A percentile compares a stretch with the other conserved stretches of the same genome.
These are phyloP conservation scores for Harpagifer antarcticus DNA, from an alignment of 2,797 vertebrate species.

Conservation along the genomic window DNA sequence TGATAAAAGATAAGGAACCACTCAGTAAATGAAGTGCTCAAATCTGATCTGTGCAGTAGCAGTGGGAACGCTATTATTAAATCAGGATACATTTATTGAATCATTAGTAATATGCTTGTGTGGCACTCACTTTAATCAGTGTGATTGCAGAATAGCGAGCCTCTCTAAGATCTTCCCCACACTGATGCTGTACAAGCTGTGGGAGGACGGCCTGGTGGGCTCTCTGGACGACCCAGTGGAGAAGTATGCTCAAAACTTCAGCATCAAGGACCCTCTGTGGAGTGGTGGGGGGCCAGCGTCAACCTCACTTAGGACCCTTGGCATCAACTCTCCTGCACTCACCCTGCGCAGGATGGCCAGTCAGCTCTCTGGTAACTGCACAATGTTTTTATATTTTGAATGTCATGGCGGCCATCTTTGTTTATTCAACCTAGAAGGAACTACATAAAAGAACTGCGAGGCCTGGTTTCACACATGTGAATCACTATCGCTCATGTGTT, in stretches of 20 bases:
- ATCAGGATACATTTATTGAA: conserved; percentile 28
- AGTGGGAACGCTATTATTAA: conserved; percentile 4
- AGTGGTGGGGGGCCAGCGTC: conserved; percentile 55
- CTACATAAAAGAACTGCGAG: not conserved
- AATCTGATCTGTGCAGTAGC: conserved; percentile 16
- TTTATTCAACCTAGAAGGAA: not conserved
- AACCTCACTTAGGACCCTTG: conserved; percentile 54
- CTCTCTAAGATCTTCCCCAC: conserved; percentile 95
- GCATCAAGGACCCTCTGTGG: conserved; percentile 91
- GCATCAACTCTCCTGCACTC: conserved; percentile 80
- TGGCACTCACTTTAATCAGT: conserved; percentile 25
- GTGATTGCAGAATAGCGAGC: conserved; percentile 89
- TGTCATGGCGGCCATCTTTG: not conserved
- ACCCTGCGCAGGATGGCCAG: conserved; percentile 94
- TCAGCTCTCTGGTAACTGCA: conserved; percentile 91
- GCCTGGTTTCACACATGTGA: not conserved
- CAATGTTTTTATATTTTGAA: not conserved
- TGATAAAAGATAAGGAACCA: conserved; percentile 38
- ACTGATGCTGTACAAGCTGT: conserved; percentile 93
- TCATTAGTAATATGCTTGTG: not conserved
- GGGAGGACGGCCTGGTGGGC: conserved; percentile 90
- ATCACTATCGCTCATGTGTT: not conserved
- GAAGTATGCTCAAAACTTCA: conserved; percentile 88
- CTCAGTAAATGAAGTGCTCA: conserved; percentile 35
- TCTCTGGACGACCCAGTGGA: conserved; percentile 91